These are phyloP conservation scores for Sipunculus nudus DNA, from an alignment of 2,888 invertebrate species.

Conservation along the genomic window DNA sequence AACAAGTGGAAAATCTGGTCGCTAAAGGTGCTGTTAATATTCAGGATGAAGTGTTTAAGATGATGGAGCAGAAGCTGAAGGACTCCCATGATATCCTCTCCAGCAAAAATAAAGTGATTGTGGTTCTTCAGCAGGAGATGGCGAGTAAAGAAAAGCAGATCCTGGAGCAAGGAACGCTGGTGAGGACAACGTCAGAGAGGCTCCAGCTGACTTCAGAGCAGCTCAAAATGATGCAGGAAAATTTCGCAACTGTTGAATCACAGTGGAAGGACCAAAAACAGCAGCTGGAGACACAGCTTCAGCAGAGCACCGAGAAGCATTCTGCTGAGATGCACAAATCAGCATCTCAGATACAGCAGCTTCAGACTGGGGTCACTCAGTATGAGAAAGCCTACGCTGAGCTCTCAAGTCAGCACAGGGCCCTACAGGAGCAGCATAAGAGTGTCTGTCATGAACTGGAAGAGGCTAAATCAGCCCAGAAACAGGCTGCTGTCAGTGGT, in stretches of 20 bases:
- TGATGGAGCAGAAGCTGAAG: slow-evolving; percentile 58
- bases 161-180: slow-evolving; percentile 64
- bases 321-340: slow-evolving; percentile 64
- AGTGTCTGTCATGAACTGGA: no score
- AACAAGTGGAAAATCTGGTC: slow-evolving; percentile 54
- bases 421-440: slow-evolving; percentile 53
- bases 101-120: slow-evolving; percentile 59
- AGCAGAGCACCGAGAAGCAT: slow-evolving; percentile 56
- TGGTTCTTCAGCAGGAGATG: slow-evolving; percentile 53
- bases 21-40: slow-evolving; percentile 53
- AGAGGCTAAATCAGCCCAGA: slow-evolving; percentile 39
- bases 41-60: slow-evolving; percentile 49
- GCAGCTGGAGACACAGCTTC: slow-evolving; percentile 65
- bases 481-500: no score
- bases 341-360: slow-evolving; percentile 67
- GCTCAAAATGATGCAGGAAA: slow-evolving; percentile 83
- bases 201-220: slow-evolving; percentile 83
- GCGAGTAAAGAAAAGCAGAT: slow-evolving; percentile 52
- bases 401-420: slow-evolving; percentile 51
- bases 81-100: slow-evolving; percentile 57
- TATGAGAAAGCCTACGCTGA: slow-evolving; percentile 55
- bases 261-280: slow-evolving; percentile 77
- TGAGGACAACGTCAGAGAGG: slow-evolving; percentile 77
- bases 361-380: slow-evolving; percentile 47
- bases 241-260: slow-evolving; percentile 77